Percentiles rank a stretch among this genome's conserved stretches.
These are phyloP conservation scores for Microcebus tavaratra DNA, from an alignment of 2,113 vertebrate genomes.

Conservation along the genomic window DNA sequence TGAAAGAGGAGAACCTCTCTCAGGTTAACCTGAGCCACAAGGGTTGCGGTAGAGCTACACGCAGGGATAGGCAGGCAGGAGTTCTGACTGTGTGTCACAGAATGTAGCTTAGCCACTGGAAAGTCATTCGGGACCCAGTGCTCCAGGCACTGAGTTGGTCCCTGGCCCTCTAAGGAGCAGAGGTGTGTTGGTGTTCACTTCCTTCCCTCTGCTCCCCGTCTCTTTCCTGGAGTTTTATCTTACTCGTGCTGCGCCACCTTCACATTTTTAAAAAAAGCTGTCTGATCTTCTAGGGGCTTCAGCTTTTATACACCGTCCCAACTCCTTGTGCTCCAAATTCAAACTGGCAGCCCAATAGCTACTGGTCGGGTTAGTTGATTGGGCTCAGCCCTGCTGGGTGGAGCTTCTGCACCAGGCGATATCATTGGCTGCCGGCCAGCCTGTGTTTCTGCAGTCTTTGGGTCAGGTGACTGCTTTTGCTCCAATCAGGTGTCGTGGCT, in stretches of 20 bases:
- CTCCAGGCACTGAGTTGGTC: neutral
- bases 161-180: neutral
- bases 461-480: neutral
- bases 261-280: neutral
- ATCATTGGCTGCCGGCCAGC: neutral
- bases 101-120: neutral
- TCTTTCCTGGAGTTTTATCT: neutral
- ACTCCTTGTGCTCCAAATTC: neutral
- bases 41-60: neutral
- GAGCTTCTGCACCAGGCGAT: neutral
- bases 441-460: neutral
- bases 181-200: neutral
- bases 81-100: neutral
- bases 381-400: neutral
- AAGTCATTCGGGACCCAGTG: neutral
- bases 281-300: neutral
- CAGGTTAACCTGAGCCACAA: neutral
- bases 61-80: neutral
- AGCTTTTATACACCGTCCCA: neutral
- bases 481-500: neutral
- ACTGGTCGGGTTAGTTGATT: neutral
- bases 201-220: neutral
- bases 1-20: neutral
- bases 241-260: neutral
- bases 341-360: neutral